Percentiles rank a stretch among this genome's conserved stretches.
Evolutionary conservation across 2,113 vertebrate genomes (phyloP).

Genomic region (human): DNA sequence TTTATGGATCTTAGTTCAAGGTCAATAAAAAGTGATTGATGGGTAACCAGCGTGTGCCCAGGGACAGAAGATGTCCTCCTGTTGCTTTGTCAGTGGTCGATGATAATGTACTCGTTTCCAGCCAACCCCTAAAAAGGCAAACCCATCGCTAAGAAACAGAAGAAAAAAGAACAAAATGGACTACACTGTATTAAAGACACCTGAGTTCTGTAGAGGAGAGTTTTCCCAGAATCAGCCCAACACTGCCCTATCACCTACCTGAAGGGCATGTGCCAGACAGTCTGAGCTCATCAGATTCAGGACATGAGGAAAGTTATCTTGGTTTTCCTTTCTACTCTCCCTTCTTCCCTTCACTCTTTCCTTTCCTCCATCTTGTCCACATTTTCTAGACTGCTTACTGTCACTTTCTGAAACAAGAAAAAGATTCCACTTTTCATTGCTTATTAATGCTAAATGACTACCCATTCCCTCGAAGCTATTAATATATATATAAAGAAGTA

Average conservation of each 20-base stretch:
- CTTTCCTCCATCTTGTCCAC: not conserved
- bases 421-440: not conserved
- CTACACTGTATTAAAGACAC: not conserved
- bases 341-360: not conserved
- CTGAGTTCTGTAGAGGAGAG: not conserved
- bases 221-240: not conserved
- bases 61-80: slow-evolving; percentile 46
- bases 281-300: not conserved
- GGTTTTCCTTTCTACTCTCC: not conserved
- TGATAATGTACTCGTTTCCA: slow-evolving; percentile 29
- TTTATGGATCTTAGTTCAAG: slow-evolving; percentile 55
- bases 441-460: not conserved
- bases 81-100: slow-evolving; percentile 39
- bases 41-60: not conserved
- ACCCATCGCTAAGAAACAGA: not conserved
- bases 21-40: slow-evolving; percentile 71
- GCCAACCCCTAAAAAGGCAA: not conserved
- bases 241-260: not conserved
- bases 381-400: not conserved
- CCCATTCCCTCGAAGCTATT: not conserved
- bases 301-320: too few relatives aligned
- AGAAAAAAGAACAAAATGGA: not conserved
- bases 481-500: not conserved
- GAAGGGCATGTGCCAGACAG: not conserved
- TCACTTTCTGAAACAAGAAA: slow-evolving; percentile 16